These are phyloP conservation scores for Hycleus cichorii DNA, from an alignment of 1,140 invertebrate genomes.

Conservation along the genomic window DNA sequence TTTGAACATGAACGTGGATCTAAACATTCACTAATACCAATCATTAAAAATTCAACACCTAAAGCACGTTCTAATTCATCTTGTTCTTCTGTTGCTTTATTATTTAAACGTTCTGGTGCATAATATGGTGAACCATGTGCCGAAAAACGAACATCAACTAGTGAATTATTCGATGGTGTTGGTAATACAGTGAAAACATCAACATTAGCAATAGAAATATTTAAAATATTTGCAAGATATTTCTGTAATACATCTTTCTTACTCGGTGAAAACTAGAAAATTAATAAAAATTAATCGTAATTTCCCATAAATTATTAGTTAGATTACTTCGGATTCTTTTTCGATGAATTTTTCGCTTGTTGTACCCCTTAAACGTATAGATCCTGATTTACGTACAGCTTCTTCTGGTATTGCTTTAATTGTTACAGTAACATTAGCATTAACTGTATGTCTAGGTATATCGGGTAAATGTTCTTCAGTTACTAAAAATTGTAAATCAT, in stretches of 20 bases:
- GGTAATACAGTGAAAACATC: slow-evolving; percentile 86
- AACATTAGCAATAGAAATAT: slow-evolving; percentile 71
- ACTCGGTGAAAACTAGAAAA: slow-evolving; percentile 52
- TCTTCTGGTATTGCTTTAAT: slow-evolving; percentile 81
- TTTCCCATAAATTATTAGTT: not conserved
- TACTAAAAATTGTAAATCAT: slow-evolving; percentile 62
- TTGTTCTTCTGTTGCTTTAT: slow-evolving; percentile 49
- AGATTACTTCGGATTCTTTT: slow-evolving; percentile 44
- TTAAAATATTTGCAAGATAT: slow-evolving; percentile 64
- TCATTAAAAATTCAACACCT: slow-evolving; percentile 66
- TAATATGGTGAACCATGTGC: slow-evolving; percentile 91
- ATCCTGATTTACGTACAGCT: slow-evolving; percentile 83
- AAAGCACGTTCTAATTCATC: slow-evolving; percentile 62
- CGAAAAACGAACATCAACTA: slow-evolving; percentile 79
- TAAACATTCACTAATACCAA: slow-evolving; percentile 82
- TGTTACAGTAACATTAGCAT: slow-evolving; percentile 73
- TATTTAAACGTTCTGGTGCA: slow-evolving; percentile 75
- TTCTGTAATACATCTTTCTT: slow-evolving; percentile 65
- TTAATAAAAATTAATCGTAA: not conserved
- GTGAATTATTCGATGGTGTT: slow-evolving; percentile 50
- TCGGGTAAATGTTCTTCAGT: slow-evolving; percentile 52
- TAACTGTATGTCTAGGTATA: slow-evolving; percentile 53
- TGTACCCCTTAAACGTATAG: slow-evolving; percentile 72
- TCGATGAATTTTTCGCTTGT: slow-evolving; percentile 79
- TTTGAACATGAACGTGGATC: slow-evolving; percentile 56